Percentiles rank a stretch among this genome's conserved stretches.
Conservation (phyloP, 2,888 invertebrate species). For the Pharmacophagus antenor region DNA sequence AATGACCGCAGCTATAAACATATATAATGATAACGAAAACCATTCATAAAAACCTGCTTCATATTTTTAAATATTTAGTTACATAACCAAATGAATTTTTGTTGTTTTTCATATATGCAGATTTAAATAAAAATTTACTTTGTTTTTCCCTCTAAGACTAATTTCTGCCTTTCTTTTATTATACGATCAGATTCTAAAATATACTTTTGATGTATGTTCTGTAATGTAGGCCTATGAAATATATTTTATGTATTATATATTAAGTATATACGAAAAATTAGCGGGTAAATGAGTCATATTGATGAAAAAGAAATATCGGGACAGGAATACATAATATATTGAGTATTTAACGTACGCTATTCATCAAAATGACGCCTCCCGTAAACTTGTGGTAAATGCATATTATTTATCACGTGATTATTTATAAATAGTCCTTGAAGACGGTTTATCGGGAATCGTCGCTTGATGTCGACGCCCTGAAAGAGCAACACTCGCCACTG, state of each 20-base stretch:
- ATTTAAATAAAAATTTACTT: background rate
- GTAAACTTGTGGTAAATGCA: background rate
- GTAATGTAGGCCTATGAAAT: too few species aligned
- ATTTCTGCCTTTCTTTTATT: too few species aligned
- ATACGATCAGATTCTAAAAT: too few species aligned
- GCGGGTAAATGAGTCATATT: too few species aligned
- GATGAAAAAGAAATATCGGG: too few species aligned
- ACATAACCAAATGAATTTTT: background rate
- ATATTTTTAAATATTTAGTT: background rate
- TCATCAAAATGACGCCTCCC: background rate
- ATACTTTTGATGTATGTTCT: too few species aligned
- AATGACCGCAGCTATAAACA: background rate
- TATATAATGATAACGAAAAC: background rate
- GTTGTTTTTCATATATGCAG: background rate
- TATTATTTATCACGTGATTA: conserved; percentile 3
- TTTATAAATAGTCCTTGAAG: conserved; percentile 1
- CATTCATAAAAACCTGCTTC: background rate
- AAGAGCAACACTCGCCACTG: conserved; percentile 18
- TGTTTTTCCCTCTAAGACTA: too few species aligned
- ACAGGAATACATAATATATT: too few species aligned
- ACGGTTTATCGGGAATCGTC: conserved; percentile 7
- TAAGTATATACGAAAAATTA: too few species aligned
- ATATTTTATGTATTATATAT: too few species aligned
- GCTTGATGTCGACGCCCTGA: conserved; percentile 2
- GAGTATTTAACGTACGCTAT: background rate